Evolutionary conservation across 2,113 vertebrate genomes (phyloP).

Genomic region (Catagonus wagneri): DNA sequence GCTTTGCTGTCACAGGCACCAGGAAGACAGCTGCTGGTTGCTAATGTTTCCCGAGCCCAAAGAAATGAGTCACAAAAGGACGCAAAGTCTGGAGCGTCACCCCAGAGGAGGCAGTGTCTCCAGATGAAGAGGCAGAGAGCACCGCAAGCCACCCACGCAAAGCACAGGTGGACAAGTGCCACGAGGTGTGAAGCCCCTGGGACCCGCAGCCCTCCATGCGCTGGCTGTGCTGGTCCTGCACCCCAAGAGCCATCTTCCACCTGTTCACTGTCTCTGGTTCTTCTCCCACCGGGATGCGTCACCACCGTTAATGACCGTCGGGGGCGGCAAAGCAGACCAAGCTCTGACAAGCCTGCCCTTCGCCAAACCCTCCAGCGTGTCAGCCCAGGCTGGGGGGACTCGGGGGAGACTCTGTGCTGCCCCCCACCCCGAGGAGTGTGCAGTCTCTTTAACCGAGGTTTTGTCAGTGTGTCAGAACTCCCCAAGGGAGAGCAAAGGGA

Average conservation of each 20-base stretch:
- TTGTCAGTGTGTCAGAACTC: not conserved
- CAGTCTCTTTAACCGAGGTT: not conserved
- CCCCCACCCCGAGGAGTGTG: not conserved
- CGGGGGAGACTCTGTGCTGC: not conserved
- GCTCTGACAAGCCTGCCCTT: not conserved
- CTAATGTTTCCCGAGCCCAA: not conserved
- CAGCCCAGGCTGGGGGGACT: fast-evolving
- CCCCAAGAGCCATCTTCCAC: fast-evolving
- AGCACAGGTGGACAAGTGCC: not conserved
- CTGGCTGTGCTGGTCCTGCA: fast-evolving
- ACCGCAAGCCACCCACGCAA: not conserved
- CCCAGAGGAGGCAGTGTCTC: fast-evolving
- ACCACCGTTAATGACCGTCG: fast-evolving
- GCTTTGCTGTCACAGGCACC: not conserved
- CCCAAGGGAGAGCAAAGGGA: not conserved
- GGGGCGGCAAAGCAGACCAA: no score
- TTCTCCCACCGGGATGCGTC: not conserved
- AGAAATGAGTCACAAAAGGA: not conserved
- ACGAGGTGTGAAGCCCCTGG: fast-evolving
- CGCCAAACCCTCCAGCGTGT: not conserved
- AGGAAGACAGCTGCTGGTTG: not conserved
- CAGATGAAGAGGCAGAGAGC: fast-evolving
- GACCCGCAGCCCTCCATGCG: not conserved
- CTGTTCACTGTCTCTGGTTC: not conserved
- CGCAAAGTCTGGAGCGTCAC: not conserved